Conservation (phyloP, 2,888 invertebrate genomes). For the Agrotis exclamationis region DNA sequence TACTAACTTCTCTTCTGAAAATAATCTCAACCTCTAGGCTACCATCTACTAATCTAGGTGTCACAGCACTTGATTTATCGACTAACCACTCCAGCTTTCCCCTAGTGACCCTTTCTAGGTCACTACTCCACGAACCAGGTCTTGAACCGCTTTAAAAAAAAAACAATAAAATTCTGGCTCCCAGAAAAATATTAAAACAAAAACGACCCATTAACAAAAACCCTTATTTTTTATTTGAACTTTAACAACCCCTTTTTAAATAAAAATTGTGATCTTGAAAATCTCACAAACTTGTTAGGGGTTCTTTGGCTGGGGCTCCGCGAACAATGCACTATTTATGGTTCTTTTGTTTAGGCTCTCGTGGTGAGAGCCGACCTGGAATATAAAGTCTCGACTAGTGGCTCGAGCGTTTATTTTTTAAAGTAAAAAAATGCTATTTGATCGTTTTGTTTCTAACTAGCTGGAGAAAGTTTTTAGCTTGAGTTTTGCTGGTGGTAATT, state of each 20-base stretch:
- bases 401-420: slow-evolving; percentile 58
- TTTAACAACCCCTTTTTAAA: slow-evolving; percentile 55
- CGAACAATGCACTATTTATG: slow-evolving; percentile 87
- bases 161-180: slow-evolving; percentile 20
- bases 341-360: slow-evolving; percentile 83
- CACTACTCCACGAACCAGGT: background rate
- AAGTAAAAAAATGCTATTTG: slow-evolving; percentile 44
- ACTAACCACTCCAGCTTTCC: background rate
- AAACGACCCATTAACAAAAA: slow-evolving; percentile 32
- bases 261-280: slow-evolving; percentile 66
- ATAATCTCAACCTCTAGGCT: background rate
- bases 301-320: slow-evolving; percentile 72
- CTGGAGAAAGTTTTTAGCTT: background rate
- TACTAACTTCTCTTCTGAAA: background rate
- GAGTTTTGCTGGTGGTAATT: slow-evolving; percentile 3
- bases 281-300: slow-evolving; percentile 81
- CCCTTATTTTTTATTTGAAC: background rate
- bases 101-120: background rate
- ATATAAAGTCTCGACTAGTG: slow-evolving; percentile 66
- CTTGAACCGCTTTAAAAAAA: background rate
- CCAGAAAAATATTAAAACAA: slow-evolving; percentile 33
- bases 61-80: slow-evolving; percentile 5
- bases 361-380: slow-evolving; percentile 64
- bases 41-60: background rate
- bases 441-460: slow-evolving; percentile 33